These are phyloP conservation scores for Gallinago stenura DNA, from an alignment of 2,797 vertebrate genomes.

Conservation along the genomic window DNA sequence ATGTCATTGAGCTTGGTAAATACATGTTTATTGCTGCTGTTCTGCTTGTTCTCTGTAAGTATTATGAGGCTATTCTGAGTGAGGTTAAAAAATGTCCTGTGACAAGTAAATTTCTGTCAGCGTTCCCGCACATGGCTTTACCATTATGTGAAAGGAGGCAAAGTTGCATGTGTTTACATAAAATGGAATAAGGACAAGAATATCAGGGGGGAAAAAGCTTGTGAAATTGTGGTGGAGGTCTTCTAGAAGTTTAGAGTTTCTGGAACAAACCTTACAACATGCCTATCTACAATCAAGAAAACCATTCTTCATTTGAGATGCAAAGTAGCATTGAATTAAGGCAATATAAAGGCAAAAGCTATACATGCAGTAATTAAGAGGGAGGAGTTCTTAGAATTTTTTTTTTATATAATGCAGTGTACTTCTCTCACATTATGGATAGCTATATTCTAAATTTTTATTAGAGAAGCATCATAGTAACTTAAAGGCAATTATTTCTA, in stretches of 20 bases:
- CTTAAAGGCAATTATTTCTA: background rate
- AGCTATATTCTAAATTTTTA: background rate
- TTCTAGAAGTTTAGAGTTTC: background rate
- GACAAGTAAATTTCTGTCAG: background rate
- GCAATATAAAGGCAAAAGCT: background rate
- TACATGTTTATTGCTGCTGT: fast-evolving
- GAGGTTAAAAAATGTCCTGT: background rate
- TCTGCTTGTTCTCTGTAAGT: background rate
- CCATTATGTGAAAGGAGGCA: background rate
- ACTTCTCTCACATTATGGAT: background rate
- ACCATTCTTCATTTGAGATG: background rate
- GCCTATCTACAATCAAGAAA: background rate
- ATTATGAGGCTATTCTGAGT: background rate
- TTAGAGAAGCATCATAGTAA: background rate
- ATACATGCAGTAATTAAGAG: background rate
- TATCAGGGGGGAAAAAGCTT: background rate
- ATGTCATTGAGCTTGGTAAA: background rate
- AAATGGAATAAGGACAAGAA: background rate
- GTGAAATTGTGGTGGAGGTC: background rate
- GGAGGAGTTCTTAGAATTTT: background rate
- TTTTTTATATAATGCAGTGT: background rate
- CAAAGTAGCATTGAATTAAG: background rate
- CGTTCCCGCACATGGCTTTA: background rate
- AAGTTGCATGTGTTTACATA: background rate
- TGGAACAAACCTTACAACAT: background rate